Base-by-base conservation (phyloP, 2,113 vertebrate species). In the Cynoglossus semilaevis region DNA sequence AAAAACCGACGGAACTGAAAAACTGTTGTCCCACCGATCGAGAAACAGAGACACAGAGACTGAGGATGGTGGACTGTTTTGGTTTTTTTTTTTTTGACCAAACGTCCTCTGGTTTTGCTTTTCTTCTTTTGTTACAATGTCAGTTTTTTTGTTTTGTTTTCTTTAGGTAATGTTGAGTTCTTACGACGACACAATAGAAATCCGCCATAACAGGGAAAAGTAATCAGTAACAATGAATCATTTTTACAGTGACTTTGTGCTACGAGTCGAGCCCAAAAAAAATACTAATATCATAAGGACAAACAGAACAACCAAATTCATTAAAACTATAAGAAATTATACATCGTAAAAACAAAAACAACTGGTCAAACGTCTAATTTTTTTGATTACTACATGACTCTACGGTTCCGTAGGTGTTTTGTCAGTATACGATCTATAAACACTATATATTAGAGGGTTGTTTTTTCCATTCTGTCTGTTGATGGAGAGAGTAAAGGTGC, bases 31-130 rank as follows among this genome's bases (percentile, higher is more conserved):
- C 60, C 65, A 69, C 35, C 4, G 46, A 65, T 63, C 48, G 37
- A 70, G 11, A 41, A 46, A 49, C 17, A 16, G n/a, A 50, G n/a
- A 7, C 1, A 29, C 1, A 38, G 11, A 55, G 44, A 63, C 17
- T 1, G 35, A 59, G 48, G 56, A 49, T 77, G 75, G 66, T 76
- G 58, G 67, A 78, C 56, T 58, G 37, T 80, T 70, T 72, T 79
- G n/a, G n/a, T n/a, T n/a, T n/a, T n/a, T n/a, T n/a, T n/a, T n/a
- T n/a, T n/a, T n/a, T n/a, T n/a, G n/a, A n/a, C 58, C 51, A 29
- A 63, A 18, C 12, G 15, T 19, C 15, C 50, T 40, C 62, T 37
- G 62, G 16, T 57, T 18, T 15, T 43, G 41, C 15, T 15, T 60
- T 54, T 50, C 62, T 51, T 64, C 42, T 0, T 58, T 40, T 12